A percentile compares a stretch with the other conserved stretches of the same genome.
phyloP scores from a whole-genome alignment of 2,888 invertebrate genomes.

The Xylocampa areola region DNA sequence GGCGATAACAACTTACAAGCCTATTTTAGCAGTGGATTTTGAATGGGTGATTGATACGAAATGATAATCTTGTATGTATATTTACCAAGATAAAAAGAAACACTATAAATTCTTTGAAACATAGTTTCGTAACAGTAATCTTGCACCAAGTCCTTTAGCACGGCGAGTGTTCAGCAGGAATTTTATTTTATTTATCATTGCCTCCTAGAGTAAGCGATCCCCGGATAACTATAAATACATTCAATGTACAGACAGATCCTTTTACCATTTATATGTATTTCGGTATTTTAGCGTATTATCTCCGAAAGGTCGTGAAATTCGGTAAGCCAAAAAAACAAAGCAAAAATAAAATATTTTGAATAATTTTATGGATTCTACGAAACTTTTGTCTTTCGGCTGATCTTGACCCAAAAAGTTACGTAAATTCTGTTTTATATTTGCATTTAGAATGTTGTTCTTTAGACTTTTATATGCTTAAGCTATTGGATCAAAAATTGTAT shows the following conservation, averaged over 20 bases:
- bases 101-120: no score
- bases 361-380: slow-evolving; percentile 37
- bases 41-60: no score
- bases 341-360: slow-evolving; percentile 36
- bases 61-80: no score
- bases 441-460: slow-evolving; percentile 47
- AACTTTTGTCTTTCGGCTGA: slow-evolving; percentile 27
- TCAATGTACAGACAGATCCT: slow-evolving; percentile 46
- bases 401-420: slow-evolving; percentile 42
- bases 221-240: slow-evolving; percentile 42
- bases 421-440: slow-evolving; percentile 36
- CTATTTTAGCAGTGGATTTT: no score
- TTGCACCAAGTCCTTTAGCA: slow-evolving; percentile 34
- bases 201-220: slow-evolving; percentile 30
- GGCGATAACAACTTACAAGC: no score
- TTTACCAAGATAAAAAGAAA: no score
- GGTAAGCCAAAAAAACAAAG: slow-evolving; percentile 16
- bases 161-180: slow-evolving; percentile 18
- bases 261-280: slow-evolving; percentile 39
- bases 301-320: slow-evolving; percentile 24
- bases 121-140: slow-evolving; percentile 27
- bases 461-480: slow-evolving; percentile 12
- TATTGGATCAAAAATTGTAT: slow-evolving; percentile 18
- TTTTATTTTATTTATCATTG: slow-evolving; percentile 42
- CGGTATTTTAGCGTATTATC: slow-evolving; percentile 34